A percentile compares a stretch with the other conserved stretches of the same genome.
Evolutionary conservation across 2,113 vertebrate genomes (phyloP).

Genomic region (Chunga burmeisteri): DNA sequence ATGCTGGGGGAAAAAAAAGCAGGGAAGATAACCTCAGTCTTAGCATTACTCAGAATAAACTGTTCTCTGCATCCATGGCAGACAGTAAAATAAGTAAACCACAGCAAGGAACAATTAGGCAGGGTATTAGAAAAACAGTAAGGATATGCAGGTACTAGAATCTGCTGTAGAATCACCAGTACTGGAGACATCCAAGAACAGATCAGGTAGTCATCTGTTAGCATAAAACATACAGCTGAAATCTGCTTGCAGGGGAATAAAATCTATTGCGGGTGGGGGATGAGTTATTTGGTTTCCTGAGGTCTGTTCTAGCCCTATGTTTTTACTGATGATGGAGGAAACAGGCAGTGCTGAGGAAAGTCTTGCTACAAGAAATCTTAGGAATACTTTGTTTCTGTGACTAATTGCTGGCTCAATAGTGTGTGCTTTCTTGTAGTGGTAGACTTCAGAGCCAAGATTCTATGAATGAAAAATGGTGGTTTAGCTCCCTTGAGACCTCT

Average conservation of each 20-base stretch:
- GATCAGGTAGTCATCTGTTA: neutral
- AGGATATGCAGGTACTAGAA: neutral
- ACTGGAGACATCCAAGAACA: neutral
- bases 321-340: neutral
- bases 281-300: neutral
- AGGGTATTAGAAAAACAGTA: neutral
- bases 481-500: neutral
- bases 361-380: neutral
- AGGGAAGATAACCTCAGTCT: neutral
- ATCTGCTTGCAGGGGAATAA: neutral
- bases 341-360: neutral
- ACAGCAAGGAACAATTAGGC: neutral
- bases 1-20: neutral
- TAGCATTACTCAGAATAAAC: neutral
- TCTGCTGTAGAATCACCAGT: neutral
- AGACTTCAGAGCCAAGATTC: neutral
- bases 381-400: neutral
- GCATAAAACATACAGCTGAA: neutral
- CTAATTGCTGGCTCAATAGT: neutral
- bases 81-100: neutral
- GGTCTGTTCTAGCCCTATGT: neutral
- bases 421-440: neutral
- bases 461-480: neutral
- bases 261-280: accelerated
- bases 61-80: neutral